Percentiles rank a stretch among this genome's conserved stretches.
phyloP scores from a whole-genome alignment of 2,113 vertebrate species.

The Trogon surrucura region DNA sequence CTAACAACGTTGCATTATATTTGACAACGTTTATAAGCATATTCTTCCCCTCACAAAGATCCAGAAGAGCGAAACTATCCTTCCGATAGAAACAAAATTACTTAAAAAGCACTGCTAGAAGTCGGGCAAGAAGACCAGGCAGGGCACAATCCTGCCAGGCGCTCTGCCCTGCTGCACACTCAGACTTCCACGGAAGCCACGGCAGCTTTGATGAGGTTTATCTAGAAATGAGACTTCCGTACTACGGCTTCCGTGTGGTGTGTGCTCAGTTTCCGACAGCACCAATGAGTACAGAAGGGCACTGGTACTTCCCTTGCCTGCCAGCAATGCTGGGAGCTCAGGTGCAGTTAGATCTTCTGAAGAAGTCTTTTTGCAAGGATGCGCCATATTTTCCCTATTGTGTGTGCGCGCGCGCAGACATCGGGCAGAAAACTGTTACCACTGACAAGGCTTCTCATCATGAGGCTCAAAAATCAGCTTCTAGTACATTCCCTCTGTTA shows the following conservation, averaged over 20 bases:
- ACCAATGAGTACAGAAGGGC: background rate
- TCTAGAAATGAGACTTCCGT: background rate
- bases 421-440: background rate
- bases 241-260: background rate
- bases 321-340: background rate
- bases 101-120: background rate
- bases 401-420: fast-evolving
- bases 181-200: background rate
- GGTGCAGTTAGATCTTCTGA: background rate
- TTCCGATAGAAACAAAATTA: background rate
- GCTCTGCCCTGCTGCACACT: background rate
- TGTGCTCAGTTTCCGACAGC: background rate
- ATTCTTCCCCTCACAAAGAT: background rate
- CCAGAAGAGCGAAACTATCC: background rate
- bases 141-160: background rate
- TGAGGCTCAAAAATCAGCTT: background rate
- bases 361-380: background rate
- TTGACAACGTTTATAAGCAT: background rate
- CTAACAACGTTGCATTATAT: background rate
- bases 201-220: background rate
- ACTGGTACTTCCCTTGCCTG: background rate
- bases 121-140: background rate
- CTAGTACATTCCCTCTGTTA: background rate
- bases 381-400: background rate
- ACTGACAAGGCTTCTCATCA: background rate